These are phyloP conservation scores for Meda fulgida DNA, from an alignment of 2,797 vertebrate genomes.

Conservation along the genomic window DNA sequence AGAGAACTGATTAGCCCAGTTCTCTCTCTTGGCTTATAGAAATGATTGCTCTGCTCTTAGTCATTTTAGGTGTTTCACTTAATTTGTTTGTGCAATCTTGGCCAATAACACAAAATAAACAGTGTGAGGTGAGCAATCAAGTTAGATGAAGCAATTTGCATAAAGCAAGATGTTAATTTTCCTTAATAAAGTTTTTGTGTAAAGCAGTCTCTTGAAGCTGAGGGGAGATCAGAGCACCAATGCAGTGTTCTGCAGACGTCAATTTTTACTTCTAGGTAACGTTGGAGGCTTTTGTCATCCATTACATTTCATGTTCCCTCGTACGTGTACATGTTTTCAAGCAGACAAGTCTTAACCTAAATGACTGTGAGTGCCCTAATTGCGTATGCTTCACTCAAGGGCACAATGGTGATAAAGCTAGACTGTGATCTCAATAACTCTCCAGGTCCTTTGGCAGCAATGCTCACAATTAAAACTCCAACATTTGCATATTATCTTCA, in stretches of 20 bases:
- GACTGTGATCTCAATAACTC: conserved; percentile 7
- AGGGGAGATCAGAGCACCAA: neutral
- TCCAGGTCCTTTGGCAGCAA: neutral
- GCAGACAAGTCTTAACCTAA: neutral
- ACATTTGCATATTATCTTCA: neutral
- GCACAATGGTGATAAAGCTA: conserved; percentile 7
- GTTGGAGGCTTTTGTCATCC: neutral
- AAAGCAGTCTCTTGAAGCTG: neutral
- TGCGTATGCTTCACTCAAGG: neutral
- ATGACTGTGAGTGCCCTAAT: conserved; percentile 1
- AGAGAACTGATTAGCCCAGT: neutral
- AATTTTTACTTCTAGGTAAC: neutral
- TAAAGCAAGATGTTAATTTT: neutral
- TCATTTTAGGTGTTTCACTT: conserved; percentile 5
- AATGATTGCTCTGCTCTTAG: conserved; percentile 1
- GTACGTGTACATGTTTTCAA: neutral
- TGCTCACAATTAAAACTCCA: neutral
- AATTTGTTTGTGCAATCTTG: conserved; percentile 20
- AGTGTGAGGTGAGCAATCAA: neutral
- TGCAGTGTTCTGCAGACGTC: neutral
- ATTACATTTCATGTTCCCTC: neutral
- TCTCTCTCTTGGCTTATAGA: neutral
- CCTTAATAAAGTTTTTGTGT: conserved; percentile 6
- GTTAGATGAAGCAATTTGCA: conserved; percentile 23
- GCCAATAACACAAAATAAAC: conserved; percentile 18